phyloP scores from a whole-genome alignment of 2,888 invertebrate genomes.

The Tineola bisselliella region DNA sequence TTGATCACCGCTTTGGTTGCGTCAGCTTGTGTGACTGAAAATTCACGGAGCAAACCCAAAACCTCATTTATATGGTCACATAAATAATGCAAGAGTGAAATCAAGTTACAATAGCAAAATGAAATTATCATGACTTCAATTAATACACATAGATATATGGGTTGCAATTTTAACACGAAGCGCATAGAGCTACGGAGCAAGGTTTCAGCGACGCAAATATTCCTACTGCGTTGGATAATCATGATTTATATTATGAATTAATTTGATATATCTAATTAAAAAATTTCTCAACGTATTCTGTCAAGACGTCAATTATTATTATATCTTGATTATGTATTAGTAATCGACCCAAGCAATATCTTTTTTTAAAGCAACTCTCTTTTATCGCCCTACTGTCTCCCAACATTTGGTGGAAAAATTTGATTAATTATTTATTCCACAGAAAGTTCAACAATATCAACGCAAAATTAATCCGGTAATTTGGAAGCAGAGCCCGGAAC shows the following conservation, averaged over 20 bases:
- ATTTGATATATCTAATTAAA: no score
- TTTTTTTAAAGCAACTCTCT: no score
- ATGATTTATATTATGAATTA: no score
- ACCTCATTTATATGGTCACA: neutral
- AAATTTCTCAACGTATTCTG: no score
- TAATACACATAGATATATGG: neutral
- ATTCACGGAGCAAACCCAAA: neutral
- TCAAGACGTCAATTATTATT: no score
- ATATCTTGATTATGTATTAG: no score
- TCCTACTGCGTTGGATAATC: no score
- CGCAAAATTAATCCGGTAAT: neutral
- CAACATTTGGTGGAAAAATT: no score
- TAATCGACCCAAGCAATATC: no score
- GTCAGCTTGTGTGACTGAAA: neutral
- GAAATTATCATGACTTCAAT: neutral
- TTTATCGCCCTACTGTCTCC: no score
- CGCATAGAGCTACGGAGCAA: no score
- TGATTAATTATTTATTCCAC: neutral
- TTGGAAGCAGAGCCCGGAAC: neutral
- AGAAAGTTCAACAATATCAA: neutral
- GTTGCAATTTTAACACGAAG: neutral
- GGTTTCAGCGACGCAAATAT: no score
- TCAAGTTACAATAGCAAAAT: neutral
- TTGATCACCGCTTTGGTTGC: neutral
- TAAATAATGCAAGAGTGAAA: neutral